These are phyloP conservation scores for Musca vetustissima DNA, from an alignment of 1,140 invertebrate species.

Conservation along the genomic window DNA sequence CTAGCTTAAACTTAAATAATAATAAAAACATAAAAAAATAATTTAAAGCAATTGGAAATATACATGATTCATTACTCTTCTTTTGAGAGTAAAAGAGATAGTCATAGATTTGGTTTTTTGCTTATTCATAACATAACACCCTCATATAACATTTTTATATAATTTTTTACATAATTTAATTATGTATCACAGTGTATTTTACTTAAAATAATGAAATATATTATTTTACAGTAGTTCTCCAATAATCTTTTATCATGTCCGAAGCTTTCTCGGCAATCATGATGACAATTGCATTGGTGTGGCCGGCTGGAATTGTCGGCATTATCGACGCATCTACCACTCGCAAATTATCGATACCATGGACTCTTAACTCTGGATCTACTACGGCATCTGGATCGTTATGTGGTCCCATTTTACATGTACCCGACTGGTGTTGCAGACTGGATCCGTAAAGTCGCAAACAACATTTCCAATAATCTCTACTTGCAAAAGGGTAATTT, in stretches of 20 bases:
- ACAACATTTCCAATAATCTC: constrained; percentile 76
- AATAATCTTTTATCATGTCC: constrained; percentile 65
- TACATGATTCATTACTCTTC: too few relatives aligned
- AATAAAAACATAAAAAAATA: too few relatives aligned
- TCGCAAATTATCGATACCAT: constrained; percentile 67
- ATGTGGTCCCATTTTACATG: constrained; percentile 76
- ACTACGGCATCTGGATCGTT: constrained; percentile 73
- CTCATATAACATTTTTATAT: too few relatives aligned
- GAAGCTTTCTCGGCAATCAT: constrained; percentile 69
- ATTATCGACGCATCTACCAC: constrained; percentile 77
- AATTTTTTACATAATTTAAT: too few relatives aligned
- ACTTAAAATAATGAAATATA: neutral
- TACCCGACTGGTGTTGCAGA: constrained; percentile 75
- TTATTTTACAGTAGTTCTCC: constrained; percentile 36
- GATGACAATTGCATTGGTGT: constrained; percentile 64
- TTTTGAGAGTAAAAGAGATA: too few relatives aligned
- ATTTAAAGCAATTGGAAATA: too few relatives aligned
- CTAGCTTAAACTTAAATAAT: too few relatives aligned
- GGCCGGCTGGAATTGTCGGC: constrained; percentile 64
- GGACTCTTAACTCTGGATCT: constrained; percentile 69
- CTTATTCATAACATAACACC: too few relatives aligned
- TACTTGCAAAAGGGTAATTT: constrained; percentile 61
- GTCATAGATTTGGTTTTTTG: too few relatives aligned
- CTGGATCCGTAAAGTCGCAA: constrained; percentile 68
- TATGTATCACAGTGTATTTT: neutral